Evolutionary conservation across 2,888 invertebrate species (phyloP), one percentile per base, ranked within the genome.

Genomic region (Cosmia trapezina): DNA sequence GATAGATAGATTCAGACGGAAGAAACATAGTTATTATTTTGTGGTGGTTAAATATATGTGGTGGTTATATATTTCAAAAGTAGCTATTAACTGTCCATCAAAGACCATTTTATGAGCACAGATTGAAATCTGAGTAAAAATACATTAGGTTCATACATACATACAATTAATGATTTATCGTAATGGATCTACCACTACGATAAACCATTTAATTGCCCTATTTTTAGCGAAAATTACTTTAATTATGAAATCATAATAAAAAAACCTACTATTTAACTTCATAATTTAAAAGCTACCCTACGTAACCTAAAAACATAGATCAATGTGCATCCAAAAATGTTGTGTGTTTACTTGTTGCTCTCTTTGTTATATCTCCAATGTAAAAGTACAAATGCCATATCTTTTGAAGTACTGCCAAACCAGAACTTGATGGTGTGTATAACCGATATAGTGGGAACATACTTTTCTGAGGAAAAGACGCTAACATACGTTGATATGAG

Each of bases 401-500:
- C 7, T 19, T 12, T 64, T 33, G 7, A 64, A 67, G 14, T 17
- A 33, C n/a, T 7, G 4, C 17, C 49, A 53, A 57, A 60, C 22
- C 17, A 45, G 11, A 72, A 59, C 11, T 43, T 82, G 4, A 9
- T 61, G 0, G 0, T 2, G 14, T 89, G 89, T 28, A 37, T 88
- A 19, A 73, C 47, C 4, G 19, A 45, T 57, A 69, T 86, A 70
- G 22, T 88, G 5, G 37, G 53, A 7, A 83, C 76, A 74, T 87
- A 88, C 68, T 88, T 83, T 43, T 61, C 22, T 19, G 73, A 82
- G 3, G 53, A 28, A 22, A 80, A 81, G 8, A 61, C 43, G 0
- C 0, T 89, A 7, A 81, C 83, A 0, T 86, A 83, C 60, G 49
- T 87, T 6, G 73, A 83, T 49, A 71, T 84, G 22, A 70, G 73